A percentile compares a stretch with the other conserved stretches of the same genome.
Conservation (phyloP, 2,113 vertebrate genomes). For the Serinus canaria region DNA sequence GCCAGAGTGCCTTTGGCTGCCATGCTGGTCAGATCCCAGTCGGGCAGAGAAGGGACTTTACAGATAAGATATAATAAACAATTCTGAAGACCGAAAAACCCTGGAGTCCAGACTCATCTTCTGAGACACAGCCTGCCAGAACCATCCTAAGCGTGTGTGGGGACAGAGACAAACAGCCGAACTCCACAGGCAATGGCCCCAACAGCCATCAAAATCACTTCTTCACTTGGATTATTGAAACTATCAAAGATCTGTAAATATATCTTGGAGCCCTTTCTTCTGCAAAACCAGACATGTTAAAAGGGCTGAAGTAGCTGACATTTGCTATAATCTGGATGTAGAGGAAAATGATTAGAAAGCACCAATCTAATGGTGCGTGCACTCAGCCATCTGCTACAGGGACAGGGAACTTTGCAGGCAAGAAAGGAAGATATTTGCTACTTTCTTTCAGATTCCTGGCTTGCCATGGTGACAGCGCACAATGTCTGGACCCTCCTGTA, state of each 20-base stretch:
- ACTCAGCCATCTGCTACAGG: slow-evolving; percentile 12
- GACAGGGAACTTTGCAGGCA: background rate
- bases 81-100: no score
- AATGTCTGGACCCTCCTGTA: background rate
- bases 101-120: no score
- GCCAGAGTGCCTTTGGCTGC: no score
- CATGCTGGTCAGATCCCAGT: no score
- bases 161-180: no score
- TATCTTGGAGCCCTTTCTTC: slow-evolving; percentile 5
- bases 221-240: slow-evolving; percentile 27
- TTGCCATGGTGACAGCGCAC: background rate
- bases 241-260: background rate
- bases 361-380: background rate
- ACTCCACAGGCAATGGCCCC: background rate
- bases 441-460: background rate
- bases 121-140: no score
- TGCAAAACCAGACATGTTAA: background rate
- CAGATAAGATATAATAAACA: no score
- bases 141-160: no score
- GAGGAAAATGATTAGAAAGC: background rate
- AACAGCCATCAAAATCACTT: background rate
- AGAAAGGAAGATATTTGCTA: background rate
- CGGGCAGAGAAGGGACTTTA: no score
- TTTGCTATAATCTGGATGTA: background rate
- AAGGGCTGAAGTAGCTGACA: background rate